Base-by-base conservation (phyloP, 2,113 vertebrate genomes). In the Sphaerodactylus townsendi region DNA sequence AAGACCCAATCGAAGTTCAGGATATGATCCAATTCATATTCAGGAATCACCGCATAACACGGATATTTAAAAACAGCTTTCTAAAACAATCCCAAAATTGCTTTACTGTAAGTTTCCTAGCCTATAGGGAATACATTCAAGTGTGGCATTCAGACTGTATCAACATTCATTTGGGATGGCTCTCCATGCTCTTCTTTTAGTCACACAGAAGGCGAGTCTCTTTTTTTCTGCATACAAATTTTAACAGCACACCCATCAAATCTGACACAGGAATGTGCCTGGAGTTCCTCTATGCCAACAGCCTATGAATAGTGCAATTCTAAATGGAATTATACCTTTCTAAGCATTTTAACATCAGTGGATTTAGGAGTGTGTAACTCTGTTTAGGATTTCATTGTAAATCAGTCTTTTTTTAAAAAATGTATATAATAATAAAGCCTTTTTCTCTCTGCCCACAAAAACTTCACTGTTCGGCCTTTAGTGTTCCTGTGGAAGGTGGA, bases 1-100 rank as follows among this genome's bases (percentile, higher is more conserved):
- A 35, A 21, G 33, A 35, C 10, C 35, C 53, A 37, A 39, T 77
- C 30, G 3, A 56, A 19, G 53, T 56, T 56, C 53, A 56, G 21
- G 6, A 19, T 56, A 5, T 56, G 53, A 56, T 56, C 6, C 53
- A 4, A 19, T 28, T 28, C 59, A 8, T 59, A 62, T 59, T 44
- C 50, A 82, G 68, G 35, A 72, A 72, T 56, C 35, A 81, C 21
- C 59, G 8, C 44, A 14, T 19, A 72, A 15, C 4, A 56, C 30
- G 68, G 71, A 71, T 79, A 39, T 25, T 81, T 71, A 77, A 21
- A 35, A 21, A 53, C 41, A 75, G 48, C 33, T 74, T 83, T 80
- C 85, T 83, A 75, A 90, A 83, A 84, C 33, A 1, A 79, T 89
- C 79, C 81, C 84, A 81, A 79, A 86, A 56, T 73, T 5, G 10